phyloP scores from a whole-genome alignment of 2,888 invertebrate genomes.

The Allygus modestus region DNA sequence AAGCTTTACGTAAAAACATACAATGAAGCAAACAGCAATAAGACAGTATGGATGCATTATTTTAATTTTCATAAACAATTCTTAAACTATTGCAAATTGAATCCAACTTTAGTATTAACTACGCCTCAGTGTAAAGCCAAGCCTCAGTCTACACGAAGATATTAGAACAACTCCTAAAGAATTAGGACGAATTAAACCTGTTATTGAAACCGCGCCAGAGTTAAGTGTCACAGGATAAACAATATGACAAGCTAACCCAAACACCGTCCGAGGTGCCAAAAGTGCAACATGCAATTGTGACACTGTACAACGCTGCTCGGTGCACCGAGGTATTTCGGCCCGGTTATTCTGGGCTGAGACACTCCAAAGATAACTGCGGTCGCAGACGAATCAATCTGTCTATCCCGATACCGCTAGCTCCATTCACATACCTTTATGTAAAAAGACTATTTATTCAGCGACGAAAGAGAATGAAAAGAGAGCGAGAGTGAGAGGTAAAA shows the following conservation, averaged over 20 bases:
- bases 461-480: constrained; percentile 5
- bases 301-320: background rate
- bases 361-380: background rate
- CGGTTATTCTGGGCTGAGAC: background rate
- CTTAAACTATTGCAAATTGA: no score
- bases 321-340: constrained; percentile 1
- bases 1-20: no score
- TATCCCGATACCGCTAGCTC: background rate
- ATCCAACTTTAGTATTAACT: no score
- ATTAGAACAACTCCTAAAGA: background rate
- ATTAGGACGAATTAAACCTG: background rate
- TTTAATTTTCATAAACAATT: no score
- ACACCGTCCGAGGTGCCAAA: constrained; percentile 11
- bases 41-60: no score
- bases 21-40: no score
- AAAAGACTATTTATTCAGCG: constrained; percentile 13
- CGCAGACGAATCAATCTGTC: constrained; percentile 25
- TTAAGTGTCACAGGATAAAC: background rate
- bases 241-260: constrained; percentile 44
- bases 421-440: constrained; percentile 12
- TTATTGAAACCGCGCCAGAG: background rate
- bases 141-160: no score
- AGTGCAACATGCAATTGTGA: background rate
- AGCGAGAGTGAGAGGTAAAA: background rate
- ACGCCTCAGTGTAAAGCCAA: no score